Conservation (phyloP, 2,113 vertebrate species). For the Haemorhous mexicanus region DNA sequence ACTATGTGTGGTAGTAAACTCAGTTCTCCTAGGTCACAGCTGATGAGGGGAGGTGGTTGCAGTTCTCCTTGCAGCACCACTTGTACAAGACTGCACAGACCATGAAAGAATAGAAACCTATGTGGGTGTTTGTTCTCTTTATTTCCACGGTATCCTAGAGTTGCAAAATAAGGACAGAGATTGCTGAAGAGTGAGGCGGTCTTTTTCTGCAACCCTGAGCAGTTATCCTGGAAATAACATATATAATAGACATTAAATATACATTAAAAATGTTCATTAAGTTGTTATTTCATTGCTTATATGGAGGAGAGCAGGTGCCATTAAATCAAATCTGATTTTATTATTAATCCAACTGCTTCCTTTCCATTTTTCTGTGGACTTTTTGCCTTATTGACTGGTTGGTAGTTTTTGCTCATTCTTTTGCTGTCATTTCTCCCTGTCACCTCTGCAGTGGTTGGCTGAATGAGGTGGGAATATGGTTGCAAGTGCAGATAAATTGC, state of each 20-base stretch:
- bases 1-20: not conserved
- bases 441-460: not conserved
- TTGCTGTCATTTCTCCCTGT: not conserved
- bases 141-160: not conserved
- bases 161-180: conserved; percentile 16
- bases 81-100: conserved; percentile 22
- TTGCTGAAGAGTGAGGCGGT: conserved; percentile 9
- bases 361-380: not conserved
- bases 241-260: not conserved
- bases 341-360: not conserved
- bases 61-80: not conserved
- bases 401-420: not conserved
- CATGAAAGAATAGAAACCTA: not conserved
- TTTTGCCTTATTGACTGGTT: not conserved
- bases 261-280: not conserved
- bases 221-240: not conserved
- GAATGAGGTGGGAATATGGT: not conserved
- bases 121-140: conserved; percentile 49
- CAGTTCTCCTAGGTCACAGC: not conserved
- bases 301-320: not conserved
- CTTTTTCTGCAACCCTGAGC: conserved; percentile 9
- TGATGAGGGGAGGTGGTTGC: not conserved
- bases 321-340: not conserved
- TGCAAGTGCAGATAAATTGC: not conserved
- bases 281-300: not conserved